Evolutionary conservation across 2,888 invertebrate species (phyloP), one percentile per base, ranked within the genome.

Genomic region (Stenurella melanura): DNA sequence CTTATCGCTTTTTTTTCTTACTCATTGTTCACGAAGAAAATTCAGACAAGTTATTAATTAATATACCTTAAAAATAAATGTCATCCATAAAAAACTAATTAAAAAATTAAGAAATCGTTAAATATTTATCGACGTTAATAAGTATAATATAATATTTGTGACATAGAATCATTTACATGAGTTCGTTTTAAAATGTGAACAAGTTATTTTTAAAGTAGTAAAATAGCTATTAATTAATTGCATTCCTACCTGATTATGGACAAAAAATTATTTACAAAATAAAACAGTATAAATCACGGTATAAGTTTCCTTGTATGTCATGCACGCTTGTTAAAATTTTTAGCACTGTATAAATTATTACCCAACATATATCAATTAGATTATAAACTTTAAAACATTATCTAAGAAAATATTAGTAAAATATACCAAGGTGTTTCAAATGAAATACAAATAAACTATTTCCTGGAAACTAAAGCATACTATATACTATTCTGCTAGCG

Each of bases 51-150:
- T 50, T 50, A n/a, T 50, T 50, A n/a, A 50, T n/a, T 50, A 6
- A n/a, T 42, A 42, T 15, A 4, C 50, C 42, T 42, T 2, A 42
- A 15, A 12, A 42, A 34, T 34, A 34, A 12, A 42, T 12, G 42
- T 15, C 42, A 42, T 42, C 15, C 12, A 12, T 11, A 42, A 42
- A 12, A 42, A 42, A 42, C 11, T 2, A 42, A 42, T 42, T 42
- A 42, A 42, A 42, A 3, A 9, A 3, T 42, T 15, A 50, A 50
- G n/a, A 50, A 15, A 50, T n/a, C n/a, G n/a, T n/a, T 50, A 50
- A 50, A 50, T 50, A 50, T 50, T 50, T 50, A 50, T 50, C n/a
- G 50, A 50, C 15, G n/a, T 50, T 50, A n/a, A n/a, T 50, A 50
- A 50, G 12, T 50, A 42, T 42, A n/a, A 50, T 12, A n/a, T 50